Base-by-base conservation (phyloP, 2,113 vertebrate species). In the Oreochromis spilurus region DNA sequence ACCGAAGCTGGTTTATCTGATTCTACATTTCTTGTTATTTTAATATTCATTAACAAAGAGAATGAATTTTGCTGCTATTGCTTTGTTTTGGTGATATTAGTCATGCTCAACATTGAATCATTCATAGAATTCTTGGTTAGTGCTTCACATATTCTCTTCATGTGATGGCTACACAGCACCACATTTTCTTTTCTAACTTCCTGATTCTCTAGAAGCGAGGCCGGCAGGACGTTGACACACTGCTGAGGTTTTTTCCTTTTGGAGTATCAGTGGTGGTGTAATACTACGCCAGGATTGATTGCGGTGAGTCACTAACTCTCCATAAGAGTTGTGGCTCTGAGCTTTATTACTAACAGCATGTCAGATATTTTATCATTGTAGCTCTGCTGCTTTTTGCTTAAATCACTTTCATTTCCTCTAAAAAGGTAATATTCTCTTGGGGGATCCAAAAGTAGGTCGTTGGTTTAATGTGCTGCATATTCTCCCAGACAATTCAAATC, bases 301-400 rank as follows among this genome's bases (percentile, higher is more conserved):
- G 8, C 17, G 4, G n/a, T 83, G 85, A 87, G 26, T 88, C 90
- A 78, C 54, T 10, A 16, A 81, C 72, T 31, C 14, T 86, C 31
- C 83, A 77, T 77, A 83, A 86, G 9, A 85, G 7, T 45, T 34
- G 54, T 48, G 34, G 45, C 82, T 79, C 77, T 9, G 2, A 10
- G 21, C 9, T 52, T 70, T 85, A 65, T 11, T 26, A 24, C 12
- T 1, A 1, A 34, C 67, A 29, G 1, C 75, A 67, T 72, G 81
- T 92, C 90, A 86, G 91, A 81, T 84, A 90, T 89, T 83, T 38
- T 11, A 12, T 48, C 6, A 2, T 3, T 26, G 52, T 45, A 80
- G 79, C 80, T 85, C 83, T 82, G 58, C 50, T 1, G 1, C 6
- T 14, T 85, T 82, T 10, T 40, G 6, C 40, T 36, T 5, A 79